phyloP scores from a whole-genome alignment of 2,888 invertebrate genomes.

The Embidobia sp. region DNA sequence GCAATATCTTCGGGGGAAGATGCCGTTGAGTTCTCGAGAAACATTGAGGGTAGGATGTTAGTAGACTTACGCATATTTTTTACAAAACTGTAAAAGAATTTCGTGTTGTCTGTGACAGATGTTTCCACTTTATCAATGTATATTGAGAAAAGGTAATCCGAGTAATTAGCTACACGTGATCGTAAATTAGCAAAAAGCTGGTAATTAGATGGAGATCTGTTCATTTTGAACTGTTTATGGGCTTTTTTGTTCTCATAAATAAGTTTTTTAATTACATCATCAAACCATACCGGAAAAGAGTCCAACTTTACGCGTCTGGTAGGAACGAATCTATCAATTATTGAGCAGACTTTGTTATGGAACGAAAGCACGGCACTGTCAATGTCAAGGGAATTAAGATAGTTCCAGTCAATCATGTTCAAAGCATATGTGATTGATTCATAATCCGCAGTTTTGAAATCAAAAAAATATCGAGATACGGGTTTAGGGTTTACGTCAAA shows the following conservation, averaged over 20 bases:
- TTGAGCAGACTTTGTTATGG: background rate
- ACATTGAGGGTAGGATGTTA: background rate
- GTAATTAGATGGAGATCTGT: background rate
- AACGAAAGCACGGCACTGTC: background rate
- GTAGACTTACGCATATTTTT: background rate
- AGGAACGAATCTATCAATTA: background rate
- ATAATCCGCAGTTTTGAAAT: background rate
- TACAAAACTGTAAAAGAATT: background rate
- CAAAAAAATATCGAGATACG: too few species aligned
- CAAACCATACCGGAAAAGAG: background rate
- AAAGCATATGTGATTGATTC: background rate
- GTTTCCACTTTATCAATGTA: background rate
- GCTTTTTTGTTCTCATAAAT: background rate
- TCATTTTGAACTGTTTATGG: background rate
- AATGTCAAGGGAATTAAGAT: background rate
- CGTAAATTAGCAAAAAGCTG: background rate
- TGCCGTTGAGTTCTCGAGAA: too few species aligned
- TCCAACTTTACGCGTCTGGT: background rate
- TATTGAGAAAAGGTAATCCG: background rate
- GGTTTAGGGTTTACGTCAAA: too few species aligned
- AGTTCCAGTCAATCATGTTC: background rate
- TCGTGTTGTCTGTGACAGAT: background rate
- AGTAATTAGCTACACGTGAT: background rate
- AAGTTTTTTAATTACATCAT: background rate
- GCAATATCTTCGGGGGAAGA: too few species aligned